A percentile compares a stretch with the other conserved stretches of the same genome.
Conservation (phyloP, 2,797 vertebrate genomes). For the Girardinus metallicus region DNA sequence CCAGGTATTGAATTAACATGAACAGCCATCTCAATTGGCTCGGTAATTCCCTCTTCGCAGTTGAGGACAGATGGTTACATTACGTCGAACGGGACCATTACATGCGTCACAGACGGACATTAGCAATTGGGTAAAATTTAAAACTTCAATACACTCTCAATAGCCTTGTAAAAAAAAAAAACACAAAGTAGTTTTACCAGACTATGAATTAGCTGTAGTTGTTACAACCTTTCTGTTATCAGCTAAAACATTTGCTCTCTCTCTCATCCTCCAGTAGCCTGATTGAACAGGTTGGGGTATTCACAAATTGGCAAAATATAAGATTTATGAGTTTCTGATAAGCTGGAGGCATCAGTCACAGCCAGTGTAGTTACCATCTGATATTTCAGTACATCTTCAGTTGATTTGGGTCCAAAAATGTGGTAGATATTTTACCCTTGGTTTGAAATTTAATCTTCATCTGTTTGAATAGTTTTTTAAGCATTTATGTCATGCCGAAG, state of each 20-base stretch:
- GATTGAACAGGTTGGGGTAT: background rate
- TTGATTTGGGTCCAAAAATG: background rate
- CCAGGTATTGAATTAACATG: too few relatives aligned
- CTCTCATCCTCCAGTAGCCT: background rate
- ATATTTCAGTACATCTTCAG: background rate
- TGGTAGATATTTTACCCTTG: constrained; percentile 1
- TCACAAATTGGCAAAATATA: background rate
- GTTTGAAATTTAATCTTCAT: constrained; percentile 12
- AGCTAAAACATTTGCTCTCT: background rate
- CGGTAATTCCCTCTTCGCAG: too few relatives aligned
- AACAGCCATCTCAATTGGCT: too few relatives aligned
- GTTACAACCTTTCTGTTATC: background rate
- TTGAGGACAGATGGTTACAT: too few relatives aligned
- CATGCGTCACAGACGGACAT: too few relatives aligned
- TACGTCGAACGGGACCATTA: too few relatives aligned
- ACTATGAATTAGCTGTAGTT: background rate
- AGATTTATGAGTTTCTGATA: background rate
- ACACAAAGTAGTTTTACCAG: too few relatives aligned
- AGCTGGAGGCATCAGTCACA: background rate
- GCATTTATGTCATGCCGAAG: background rate
- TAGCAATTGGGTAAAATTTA: too few relatives aligned
- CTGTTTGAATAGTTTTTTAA: constrained; percentile 5
- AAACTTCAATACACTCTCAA: too few relatives aligned
- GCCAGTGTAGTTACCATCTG: background rate
- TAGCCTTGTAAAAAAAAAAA: too few relatives aligned